A percentile compares a stretch with the other conserved stretches of the same genome.
Evolutionary conservation across 2,797 vertebrate species (phyloP).

Genomic region (Micromesistius poutassou): DNA sequence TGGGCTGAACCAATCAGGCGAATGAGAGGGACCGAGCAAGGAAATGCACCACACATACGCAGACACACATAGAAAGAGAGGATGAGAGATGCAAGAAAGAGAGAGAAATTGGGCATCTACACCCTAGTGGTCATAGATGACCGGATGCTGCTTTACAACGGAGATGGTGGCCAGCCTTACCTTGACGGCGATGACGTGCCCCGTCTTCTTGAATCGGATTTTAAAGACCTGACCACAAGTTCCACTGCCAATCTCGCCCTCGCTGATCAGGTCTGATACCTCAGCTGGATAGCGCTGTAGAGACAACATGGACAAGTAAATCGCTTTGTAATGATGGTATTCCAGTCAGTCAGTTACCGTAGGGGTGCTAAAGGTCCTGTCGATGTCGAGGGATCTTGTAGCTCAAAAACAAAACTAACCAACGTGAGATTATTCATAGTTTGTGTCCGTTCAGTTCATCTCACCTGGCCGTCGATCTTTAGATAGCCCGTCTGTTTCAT

Average conservation of each 20-base stretch:
- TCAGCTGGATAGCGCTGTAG: constrained; percentile 88
- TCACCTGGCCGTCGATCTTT: constrained; percentile 90
- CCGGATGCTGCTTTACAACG: not conserved
- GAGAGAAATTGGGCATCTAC: not conserved
- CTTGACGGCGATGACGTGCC: constrained; percentile 90
- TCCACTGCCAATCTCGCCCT: constrained; percentile 92
- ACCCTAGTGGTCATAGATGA: not conserved
- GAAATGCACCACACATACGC: not conserved
- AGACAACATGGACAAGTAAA: not conserved
- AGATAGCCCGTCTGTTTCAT: constrained; percentile 95
- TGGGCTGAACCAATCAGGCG: constrained; percentile 35
- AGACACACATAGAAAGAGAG: not conserved
- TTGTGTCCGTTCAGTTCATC: not conserved
- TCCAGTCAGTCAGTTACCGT: not conserved
- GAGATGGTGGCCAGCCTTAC: constrained; percentile 54
- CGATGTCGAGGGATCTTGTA: not conserved
- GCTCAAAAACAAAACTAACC: not conserved
- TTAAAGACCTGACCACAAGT: constrained; percentile 95
- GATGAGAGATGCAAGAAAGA: not conserved
- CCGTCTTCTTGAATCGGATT: constrained; percentile 91
- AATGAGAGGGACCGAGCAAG: not conserved
- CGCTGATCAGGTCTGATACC: constrained; percentile 87
- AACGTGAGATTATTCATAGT: not conserved
- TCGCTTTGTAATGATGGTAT: not conserved
- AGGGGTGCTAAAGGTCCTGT: not conserved